Evolutionary conservation across 2,797 vertebrate genomes (phyloP), one percentile per base, ranked within the genome.

Genomic region (Onychomys arenicola): DNA sequence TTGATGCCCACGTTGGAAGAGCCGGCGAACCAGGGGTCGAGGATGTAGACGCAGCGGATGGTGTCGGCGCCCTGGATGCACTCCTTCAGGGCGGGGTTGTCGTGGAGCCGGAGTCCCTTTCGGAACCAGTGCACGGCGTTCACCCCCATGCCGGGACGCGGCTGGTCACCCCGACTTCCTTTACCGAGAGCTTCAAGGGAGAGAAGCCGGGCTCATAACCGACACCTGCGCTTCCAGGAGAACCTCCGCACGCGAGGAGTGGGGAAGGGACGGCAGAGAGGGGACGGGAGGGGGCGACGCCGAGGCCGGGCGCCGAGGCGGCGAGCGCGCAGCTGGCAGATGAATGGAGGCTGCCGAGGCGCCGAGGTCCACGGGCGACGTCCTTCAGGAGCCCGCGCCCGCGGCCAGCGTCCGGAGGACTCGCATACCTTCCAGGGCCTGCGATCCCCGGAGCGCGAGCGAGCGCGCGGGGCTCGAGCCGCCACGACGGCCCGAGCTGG

Each of bases 81-180:
- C 77, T 99, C 99, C 98, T 98, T 98, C 93, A 99, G 99, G 71
- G 99, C 99, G 96, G 99, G 99, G 98, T 99, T 99, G 98, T 99
- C 99, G 98, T 99, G 99, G 97, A 99, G 99, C 98, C 99, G 98
- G 97, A 99, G 99, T 98, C 99, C 99, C 99, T 99, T 99, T 98
- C 99, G 99, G 99, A 99, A 99, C 99, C 99, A 99, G 98, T 99
- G 99, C 97, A 99, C 98, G 43, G 99, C 99, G 97, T 99, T 99
- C 98, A 99, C 99, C 98, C 99, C 99, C 99, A 99, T 99, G 49
- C 93, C 96, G n/a, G 92, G 87, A 87, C 65, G 63, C 43, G 23
- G 77, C 57, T 29, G 81, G 25, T 10, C 86, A 1, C 76, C 87
- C 87, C 80, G 52, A 93, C 69, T 76, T 52, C 77, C 77, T 90